Percentiles rank a stretch among this genome's conserved stretches.
Evolutionary conservation across 2,113 vertebrate genomes (phyloP).

Genomic region (Gopherus flavomarginatus): DNA sequence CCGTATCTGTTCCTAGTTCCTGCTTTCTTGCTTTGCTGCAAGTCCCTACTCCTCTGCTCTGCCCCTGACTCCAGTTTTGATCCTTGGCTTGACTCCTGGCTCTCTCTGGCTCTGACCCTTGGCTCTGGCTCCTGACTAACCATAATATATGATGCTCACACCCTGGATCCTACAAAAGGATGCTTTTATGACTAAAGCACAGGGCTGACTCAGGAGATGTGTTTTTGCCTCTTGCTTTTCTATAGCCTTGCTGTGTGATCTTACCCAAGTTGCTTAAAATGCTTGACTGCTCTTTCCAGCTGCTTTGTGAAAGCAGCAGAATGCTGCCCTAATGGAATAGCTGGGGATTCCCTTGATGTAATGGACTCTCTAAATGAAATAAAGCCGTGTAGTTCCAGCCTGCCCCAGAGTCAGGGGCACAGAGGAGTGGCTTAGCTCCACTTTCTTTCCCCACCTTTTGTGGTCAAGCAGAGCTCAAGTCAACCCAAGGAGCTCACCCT

Average conservation of each 20-base stretch:
- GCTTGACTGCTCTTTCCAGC: neutral
- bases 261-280: neutral
- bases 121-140: neutral
- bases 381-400: neutral
- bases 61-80: neutral
- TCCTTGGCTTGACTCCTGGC: neutral
- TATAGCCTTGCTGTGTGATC: fast-evolving
- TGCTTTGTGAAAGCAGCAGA: fast-evolving
- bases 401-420: neutral
- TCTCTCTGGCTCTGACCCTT: neutral
- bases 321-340: neutral
- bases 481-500: neutral
- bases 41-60: neutral
- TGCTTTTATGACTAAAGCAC: neutral
- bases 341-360: neutral
- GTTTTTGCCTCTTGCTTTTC: neutral
- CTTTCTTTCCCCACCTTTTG: neutral
- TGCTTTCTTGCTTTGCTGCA: neutral
- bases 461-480: fast-evolving
- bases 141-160: neutral
- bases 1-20: neutral
- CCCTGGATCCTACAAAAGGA: neutral
- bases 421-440: neutral
- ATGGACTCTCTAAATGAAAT: neutral
- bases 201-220: neutral